Conservation (phyloP, 1,140 invertebrate species). For the Drosophila suzukii region DNA sequence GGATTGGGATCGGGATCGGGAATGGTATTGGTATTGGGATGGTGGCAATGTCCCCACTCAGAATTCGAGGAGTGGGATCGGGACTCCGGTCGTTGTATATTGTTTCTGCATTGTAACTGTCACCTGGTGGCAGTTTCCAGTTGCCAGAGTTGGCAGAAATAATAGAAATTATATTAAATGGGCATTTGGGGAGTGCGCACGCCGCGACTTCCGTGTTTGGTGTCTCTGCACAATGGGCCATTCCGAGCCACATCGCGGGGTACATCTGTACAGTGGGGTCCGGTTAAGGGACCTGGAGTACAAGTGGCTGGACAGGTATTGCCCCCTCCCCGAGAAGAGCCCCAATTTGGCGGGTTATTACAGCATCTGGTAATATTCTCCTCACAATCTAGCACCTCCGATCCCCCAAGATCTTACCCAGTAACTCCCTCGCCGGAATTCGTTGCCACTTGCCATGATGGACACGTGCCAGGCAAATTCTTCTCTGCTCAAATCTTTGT, state of each 20-base stretch:
- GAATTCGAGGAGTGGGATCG: conserved; percentile 7
- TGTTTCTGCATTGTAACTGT: conserved; percentile 79
- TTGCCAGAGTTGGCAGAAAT: conserved; percentile 69
- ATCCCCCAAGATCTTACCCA: background rate
- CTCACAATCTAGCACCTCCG: conserved; percentile 49
- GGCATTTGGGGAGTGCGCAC: conserved; percentile 75
- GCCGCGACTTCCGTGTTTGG: conserved; percentile 71
- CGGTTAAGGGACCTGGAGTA: conserved; percentile 14
- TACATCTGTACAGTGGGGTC: conserved; percentile 4
- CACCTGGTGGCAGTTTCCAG: conserved; percentile 75
- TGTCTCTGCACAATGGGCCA: conserved; percentile 67
- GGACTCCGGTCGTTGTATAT: conserved; percentile 57
- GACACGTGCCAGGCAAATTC: conserved; percentile 78
- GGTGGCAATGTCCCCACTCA: conserved; percentile 64
- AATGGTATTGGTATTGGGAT: background rate
- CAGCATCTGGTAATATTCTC: conserved; percentile 44
- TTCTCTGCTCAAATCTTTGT: conserved; percentile 43
- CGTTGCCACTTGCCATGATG: conserved; percentile 52
- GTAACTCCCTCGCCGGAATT: conserved; percentile 48
- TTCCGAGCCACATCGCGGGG: conserved; percentile 16
- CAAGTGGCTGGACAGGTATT: conserved; percentile 25
- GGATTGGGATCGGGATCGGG: background rate
- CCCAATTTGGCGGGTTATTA: conserved; percentile 72
- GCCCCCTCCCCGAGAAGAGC: conserved; percentile 22
- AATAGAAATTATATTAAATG: conserved; percentile 82